These are phyloP conservation scores for Furcula furcula DNA, from an alignment of 2,888 invertebrate species.

Conservation along the genomic window DNA sequence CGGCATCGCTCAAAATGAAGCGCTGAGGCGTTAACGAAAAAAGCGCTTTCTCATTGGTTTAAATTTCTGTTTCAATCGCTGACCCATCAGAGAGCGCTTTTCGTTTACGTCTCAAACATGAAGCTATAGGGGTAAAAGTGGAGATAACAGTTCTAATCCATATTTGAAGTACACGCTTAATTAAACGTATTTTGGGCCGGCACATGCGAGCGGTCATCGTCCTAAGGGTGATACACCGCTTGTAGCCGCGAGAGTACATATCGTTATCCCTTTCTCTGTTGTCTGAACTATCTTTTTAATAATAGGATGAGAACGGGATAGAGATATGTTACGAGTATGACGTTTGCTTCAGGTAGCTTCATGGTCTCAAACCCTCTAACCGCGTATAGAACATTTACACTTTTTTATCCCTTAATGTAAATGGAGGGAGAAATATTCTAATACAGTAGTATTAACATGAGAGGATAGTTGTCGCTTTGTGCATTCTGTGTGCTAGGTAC, in stretches of 20 bases:
- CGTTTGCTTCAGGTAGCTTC: no score
- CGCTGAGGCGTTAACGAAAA: conserved; percentile 8
- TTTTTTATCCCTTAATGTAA: conserved; percentile 8
- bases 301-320: no score
- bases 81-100: conserved; percentile 12
- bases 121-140: no score
- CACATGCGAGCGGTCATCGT: no score
- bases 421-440: background rate
- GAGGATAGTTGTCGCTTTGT: conserved; percentile 38
- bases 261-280: no score
- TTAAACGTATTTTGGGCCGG: no score
- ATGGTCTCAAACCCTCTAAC: conserved; percentile 13
- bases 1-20: conserved; percentile 17
- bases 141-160: no score
- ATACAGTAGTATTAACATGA: conserved; percentile 14
- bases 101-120: conserved; percentile 1
- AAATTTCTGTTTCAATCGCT: conserved; percentile 8
- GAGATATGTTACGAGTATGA: no score
- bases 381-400: conserved; percentile 8
- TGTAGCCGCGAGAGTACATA: no score
- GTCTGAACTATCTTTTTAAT: no score
- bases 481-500: conserved; percentile 50
- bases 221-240: no score
- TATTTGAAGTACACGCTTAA: no score
- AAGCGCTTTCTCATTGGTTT: conserved; percentile 12